A percentile compares a stretch with the other conserved stretches of the same genome.
phyloP scores from a whole-genome alignment of 2,113 vertebrate species.

The zebrafish (Danio rerio) region DNA sequence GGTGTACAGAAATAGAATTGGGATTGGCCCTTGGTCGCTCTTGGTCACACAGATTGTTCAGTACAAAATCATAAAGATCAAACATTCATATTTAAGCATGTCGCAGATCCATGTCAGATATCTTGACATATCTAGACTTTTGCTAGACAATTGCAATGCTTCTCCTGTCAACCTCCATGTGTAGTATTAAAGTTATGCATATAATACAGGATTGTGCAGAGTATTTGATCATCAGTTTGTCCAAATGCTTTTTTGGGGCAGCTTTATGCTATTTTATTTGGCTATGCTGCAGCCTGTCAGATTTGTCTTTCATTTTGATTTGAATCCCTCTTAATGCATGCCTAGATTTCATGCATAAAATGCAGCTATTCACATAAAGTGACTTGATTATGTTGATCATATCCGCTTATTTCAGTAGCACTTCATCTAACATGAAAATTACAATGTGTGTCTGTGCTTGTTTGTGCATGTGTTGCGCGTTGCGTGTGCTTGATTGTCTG shows the following conservation, averaged over 20 bases:
- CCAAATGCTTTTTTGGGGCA: background rate
- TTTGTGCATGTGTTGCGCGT: constrained; percentile 22
- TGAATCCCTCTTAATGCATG: constrained; percentile 3
- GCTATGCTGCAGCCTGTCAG: too few species aligned
- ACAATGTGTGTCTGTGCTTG: constrained; percentile 43
- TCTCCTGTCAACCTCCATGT: background rate
- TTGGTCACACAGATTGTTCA: background rate
- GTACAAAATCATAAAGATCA: background rate
- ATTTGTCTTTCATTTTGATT: background rate
- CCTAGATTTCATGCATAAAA: background rate
- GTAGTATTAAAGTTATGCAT: background rate
- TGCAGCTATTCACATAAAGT: background rate
- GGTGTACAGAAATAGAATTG: too few species aligned
- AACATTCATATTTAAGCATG: background rate
- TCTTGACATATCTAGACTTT: background rate
- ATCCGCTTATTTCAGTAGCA: constrained; percentile 6
- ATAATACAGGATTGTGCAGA: background rate
- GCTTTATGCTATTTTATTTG: background rate
- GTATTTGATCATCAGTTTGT: background rate
- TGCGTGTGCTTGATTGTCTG: constrained; percentile 20
- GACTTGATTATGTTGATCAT: background rate
- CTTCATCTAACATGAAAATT: constrained; percentile 38
- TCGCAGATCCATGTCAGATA: background rate
- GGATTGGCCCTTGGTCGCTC: too few species aligned
- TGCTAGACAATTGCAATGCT: background rate